Evolutionary conservation across 2,888 invertebrate species (phyloP).

Genomic region (Drosophila anomalata): DNA sequence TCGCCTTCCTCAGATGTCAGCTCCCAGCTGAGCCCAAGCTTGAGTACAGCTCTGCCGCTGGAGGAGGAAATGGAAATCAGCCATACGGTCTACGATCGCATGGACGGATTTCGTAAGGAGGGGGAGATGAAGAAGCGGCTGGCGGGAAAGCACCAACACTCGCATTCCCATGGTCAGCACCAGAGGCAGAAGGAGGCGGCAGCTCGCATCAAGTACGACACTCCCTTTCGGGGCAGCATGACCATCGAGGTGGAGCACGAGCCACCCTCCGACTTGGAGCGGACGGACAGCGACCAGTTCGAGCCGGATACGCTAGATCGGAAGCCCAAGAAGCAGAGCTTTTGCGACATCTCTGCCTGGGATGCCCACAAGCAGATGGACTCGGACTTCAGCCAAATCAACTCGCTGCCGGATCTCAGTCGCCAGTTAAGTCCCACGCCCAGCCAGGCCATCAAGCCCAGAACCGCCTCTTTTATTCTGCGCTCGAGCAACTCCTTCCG

Average conservation of each 20-base stretch:
- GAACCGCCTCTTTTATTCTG: constrained; percentile 86
- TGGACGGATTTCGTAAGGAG: constrained; percentile 82
- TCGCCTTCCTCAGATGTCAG: constrained; percentile 86
- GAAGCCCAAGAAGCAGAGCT: constrained; percentile 87
- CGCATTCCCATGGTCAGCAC: constrained; percentile 38
- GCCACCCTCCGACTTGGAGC: constrained; percentile 90
- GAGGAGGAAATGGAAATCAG: constrained; percentile 92
- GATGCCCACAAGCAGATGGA: constrained; percentile 82
- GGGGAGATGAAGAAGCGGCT: constrained; percentile 80
- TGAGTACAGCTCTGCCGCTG: constrained; percentile 90
- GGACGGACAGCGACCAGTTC: constrained; percentile 88
- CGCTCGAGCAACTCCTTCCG: constrained; percentile 90
- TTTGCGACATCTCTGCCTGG: constrained; percentile 84
- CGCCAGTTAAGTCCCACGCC: constrained; percentile 39
- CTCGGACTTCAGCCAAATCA: constrained; percentile 69
- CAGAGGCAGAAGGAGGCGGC: constrained; percentile 78
- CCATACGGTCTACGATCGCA: constrained; percentile 88
- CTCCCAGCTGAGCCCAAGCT: constrained; percentile 89
- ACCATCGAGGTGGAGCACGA: constrained; percentile 93
- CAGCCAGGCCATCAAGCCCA: constrained; percentile 44
- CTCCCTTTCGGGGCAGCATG: constrained; percentile 89
- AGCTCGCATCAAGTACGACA: constrained; percentile 86
- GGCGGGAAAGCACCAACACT: constrained; percentile 52
- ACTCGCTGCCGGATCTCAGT: constrained; percentile 77
- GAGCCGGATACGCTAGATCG: constrained; percentile 94